Evolutionary conservation across 53 echinoderm and acorn worm genomes (phyloP).

Genomic region (Apostichopus leukothele): DNA sequence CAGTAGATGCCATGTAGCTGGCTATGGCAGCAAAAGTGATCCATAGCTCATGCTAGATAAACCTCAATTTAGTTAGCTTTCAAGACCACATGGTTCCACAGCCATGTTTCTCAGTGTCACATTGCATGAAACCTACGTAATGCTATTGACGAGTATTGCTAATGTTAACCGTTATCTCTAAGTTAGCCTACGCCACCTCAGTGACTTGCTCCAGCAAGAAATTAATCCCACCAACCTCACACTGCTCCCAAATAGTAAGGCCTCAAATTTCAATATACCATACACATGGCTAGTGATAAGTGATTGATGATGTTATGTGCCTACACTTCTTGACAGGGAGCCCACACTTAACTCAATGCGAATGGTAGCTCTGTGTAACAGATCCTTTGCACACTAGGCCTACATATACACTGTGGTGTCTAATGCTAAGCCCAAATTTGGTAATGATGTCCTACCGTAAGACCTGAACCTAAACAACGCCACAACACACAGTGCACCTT

Average conservation of each 20-base stretch:
- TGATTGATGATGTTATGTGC: not conserved
- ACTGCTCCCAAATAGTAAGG: not conserved
- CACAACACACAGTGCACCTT: not conserved
- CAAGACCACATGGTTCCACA: no score
- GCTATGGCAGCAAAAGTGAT: not conserved
- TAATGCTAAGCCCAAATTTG: not conserved
- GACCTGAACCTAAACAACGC: not conserved
- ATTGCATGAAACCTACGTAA: not conserved
- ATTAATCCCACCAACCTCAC: not conserved
- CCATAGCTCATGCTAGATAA: not conserved
- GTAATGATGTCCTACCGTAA: not conserved
- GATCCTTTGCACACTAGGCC: no score
- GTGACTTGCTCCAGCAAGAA: not conserved
- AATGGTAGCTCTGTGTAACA: not conserved
- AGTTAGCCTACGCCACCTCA: not conserved
- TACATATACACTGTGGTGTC: not conserved
- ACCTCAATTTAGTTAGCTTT: not conserved
- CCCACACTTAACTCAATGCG: not conserved
- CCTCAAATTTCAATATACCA: slow-evolving; percentile 1
- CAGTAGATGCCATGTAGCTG: not conserved
- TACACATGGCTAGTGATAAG: not conserved
- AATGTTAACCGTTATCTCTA: not conserved
- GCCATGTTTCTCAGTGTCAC: no score
- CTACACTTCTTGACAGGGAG: not conserved
- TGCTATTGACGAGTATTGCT: not conserved